Percentiles rank a stretch among this genome's conserved stretches.
phyloP scores from a whole-genome alignment of 2,797 vertebrate genomes.

The Denticeps clupeoides region DNA sequence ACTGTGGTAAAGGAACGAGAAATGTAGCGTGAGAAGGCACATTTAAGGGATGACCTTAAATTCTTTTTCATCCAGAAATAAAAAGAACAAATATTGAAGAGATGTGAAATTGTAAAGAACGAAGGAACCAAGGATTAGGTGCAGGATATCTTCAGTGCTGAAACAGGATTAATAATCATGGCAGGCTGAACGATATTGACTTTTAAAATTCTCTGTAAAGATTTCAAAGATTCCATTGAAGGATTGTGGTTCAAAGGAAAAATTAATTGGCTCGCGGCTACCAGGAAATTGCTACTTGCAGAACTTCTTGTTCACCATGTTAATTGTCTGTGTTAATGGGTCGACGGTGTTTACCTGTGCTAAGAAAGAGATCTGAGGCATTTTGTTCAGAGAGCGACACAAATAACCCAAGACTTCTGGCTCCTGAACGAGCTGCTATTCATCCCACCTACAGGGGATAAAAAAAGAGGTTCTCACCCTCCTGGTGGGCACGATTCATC shows the following conservation, averaged over 20 bases:
- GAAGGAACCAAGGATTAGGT: constrained; percentile 22
- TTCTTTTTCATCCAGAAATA: constrained; percentile 2
- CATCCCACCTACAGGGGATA: too few species aligned
- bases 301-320: constrained; percentile 22
- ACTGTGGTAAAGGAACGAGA: too few species aligned
- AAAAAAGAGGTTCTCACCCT: background rate
- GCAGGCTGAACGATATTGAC: constrained; percentile 33
- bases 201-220: constrained; percentile 30
- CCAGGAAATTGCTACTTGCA: constrained; percentile 23
- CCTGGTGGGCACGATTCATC: too few species aligned
- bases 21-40: too few species aligned
- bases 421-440: too few species aligned
- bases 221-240: constrained; percentile 33
- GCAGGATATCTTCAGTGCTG: constrained; percentile 25
- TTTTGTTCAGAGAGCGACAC: constrained; percentile 8
- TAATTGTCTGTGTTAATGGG: constrained; percentile 1
- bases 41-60: constrained; percentile 3
- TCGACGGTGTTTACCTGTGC: background rate
- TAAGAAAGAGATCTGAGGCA: constrained; percentile 7
- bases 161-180: constrained; percentile 19
- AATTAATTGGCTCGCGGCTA: constrained; percentile 40
- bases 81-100: constrained; percentile 4
- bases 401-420: background rate
- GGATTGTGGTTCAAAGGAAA: constrained; percentile 31
- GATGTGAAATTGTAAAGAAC: constrained; percentile 18